phyloP scores from a whole-genome alignment of 2,888 invertebrate species.

The Noctuana brunneofusca region DNA sequence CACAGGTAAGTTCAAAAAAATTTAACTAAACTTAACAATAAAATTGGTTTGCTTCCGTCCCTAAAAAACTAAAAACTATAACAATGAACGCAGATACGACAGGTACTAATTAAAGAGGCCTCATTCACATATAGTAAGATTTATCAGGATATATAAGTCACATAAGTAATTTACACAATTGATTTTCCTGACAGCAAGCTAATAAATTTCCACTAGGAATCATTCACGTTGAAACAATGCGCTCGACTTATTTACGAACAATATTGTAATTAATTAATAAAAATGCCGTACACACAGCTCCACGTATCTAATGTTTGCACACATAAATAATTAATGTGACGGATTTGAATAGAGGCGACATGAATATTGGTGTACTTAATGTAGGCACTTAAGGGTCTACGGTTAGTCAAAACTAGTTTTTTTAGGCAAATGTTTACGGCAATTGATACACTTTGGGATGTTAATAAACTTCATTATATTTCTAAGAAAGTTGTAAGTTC shows the following conservation, averaged over 20 bases:
- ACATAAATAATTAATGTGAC: conserved; percentile 46
- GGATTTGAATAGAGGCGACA: conserved; percentile 46
- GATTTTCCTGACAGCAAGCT: not conserved
- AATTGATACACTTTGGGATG: no score
- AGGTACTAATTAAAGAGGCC: not conserved
- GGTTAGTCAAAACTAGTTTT: no score
- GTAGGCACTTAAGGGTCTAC: not conserved
- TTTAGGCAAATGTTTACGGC: no score
- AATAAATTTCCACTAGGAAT: conserved; percentile 34
- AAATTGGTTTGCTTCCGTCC: no score
- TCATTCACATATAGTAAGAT: not conserved
- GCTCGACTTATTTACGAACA: conserved; percentile 41
- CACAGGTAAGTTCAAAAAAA: no score
- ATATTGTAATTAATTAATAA: conserved; percentile 46
- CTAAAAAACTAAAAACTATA: no score
- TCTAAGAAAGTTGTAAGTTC: no score
- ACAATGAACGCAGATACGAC: no score
- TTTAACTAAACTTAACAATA: no score
- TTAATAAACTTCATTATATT: no score
- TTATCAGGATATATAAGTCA: not conserved
- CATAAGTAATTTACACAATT: not conserved
- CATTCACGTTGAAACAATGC: conserved; percentile 26
- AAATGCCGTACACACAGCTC: conserved; percentile 46
- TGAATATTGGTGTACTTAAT: conserved; percentile 38
- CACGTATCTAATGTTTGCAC: conserved; percentile 45